Evolutionary conservation across 2,113 vertebrate genomes (phyloP).

Genomic region (Calyptomena viridis): DNA sequence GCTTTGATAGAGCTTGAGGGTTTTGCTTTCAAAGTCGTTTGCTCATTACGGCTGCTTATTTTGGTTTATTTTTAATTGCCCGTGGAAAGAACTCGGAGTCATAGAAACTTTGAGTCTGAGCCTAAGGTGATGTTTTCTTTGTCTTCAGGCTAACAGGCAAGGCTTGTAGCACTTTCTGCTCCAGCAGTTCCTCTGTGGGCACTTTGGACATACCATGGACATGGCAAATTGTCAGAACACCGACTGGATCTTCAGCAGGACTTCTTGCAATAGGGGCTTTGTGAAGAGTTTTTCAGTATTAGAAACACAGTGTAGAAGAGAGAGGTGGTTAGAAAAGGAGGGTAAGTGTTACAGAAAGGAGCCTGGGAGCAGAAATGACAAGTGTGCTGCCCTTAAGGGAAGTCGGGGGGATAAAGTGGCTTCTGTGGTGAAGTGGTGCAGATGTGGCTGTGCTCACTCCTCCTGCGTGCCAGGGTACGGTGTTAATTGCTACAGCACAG

Average conservation of each 20-base stretch:
- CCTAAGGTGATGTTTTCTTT: neutral
- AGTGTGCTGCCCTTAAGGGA: neutral
- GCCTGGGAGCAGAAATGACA: neutral
- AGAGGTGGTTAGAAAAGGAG: neutral
- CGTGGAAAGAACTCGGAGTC: neutral
- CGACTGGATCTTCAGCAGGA: neutral
- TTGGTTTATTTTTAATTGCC: neutral
- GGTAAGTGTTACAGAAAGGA: neutral
- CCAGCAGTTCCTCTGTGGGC: neutral
- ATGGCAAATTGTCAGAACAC: fast-evolving
- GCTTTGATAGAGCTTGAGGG: neutral
- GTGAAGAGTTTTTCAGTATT: neutral
- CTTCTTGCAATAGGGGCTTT: neutral
- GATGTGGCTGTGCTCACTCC: neutral
- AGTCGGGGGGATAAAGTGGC: neutral
- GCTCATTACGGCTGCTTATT: neutral
- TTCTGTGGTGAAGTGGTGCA: neutral
- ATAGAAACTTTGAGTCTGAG: neutral
- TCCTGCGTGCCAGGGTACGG: fast-evolving
- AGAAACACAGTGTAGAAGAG: neutral
- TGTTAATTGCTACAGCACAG: neutral
- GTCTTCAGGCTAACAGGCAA: neutral
- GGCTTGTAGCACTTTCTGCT: fast-evolving
- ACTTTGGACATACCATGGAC: fast-evolving
- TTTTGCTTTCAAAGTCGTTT: neutral